Evolutionary conservation across 2,888 invertebrate genomes (phyloP).

Genomic region (Drepana falcataria): DNA sequence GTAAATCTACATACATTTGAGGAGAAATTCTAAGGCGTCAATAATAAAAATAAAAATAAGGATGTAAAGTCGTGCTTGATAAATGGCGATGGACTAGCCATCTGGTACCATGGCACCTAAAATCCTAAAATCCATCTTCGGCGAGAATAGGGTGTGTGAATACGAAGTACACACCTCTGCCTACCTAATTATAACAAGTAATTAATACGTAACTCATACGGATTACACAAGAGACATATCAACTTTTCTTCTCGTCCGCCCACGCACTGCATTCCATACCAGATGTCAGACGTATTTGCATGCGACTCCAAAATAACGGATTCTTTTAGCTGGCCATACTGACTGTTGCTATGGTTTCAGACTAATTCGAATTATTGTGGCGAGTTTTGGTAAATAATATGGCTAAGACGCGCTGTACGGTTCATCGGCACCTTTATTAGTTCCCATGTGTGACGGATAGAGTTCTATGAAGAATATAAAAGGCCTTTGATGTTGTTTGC

Average conservation of each 20-base stretch:
- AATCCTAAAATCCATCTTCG: background rate
- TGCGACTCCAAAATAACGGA: background rate
- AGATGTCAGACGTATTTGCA: background rate
- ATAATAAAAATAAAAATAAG: no score
- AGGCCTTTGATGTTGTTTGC: conserved; percentile 18
- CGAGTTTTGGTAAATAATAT: background rate
- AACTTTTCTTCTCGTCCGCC: background rate
- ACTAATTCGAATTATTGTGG: background rate
- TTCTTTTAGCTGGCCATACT: background rate
- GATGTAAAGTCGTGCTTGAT: no score
- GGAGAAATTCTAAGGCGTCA: no score
- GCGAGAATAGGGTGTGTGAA: no score
- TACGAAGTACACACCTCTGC: background rate
- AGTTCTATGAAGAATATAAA: conserved; percentile 2
- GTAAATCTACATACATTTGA: no score
- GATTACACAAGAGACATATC: conserved; percentile 17
- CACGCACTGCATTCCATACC: conserved; percentile 1
- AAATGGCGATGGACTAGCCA: no score
- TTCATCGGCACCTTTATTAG: background rate
- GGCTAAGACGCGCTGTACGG: background rate
- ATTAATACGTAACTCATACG: background rate
- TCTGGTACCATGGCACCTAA: no score
- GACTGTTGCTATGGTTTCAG: background rate
- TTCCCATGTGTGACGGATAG: background rate
- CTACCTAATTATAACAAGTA: background rate